Evolutionary conservation across 2,888 invertebrate species (phyloP), one percentile per base, ranked within the genome.

Genomic region (Drosophila birchii): DNA sequence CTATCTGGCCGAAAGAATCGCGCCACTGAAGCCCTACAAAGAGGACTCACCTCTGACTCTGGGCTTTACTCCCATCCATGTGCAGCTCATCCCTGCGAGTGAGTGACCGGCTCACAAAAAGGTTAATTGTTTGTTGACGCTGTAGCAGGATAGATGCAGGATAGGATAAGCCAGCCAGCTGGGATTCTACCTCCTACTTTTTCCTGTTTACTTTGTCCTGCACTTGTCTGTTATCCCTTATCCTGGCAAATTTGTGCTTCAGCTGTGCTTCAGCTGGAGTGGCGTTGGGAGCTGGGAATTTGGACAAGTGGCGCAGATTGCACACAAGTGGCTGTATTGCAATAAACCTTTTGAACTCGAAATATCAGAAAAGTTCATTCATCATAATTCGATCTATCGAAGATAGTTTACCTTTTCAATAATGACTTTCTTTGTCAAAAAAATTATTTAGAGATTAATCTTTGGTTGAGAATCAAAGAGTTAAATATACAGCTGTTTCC

Each of bases 191-290:
- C 53, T 43, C 14, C 18, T 20, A 3, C 14, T n/a, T 43, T 3
- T 14, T 16, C 18, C 7, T 56, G 14, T 36, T n/a, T 29, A 20
- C 29, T 32, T 51, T 18, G 11, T 16, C 12, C 60, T 68, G 78
- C 88, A 86, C 88, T 86, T 88, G 88, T 83, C 69, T 68, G 81
- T 71, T 77, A 78, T 87, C 89, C 47, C 83, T 71, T 78, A 86
- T 87, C 86, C 81, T 77, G 77, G 34, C 86, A 82, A 85, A 1
- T 79, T 85, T 85, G 62, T 67, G 74, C 75, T 78, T 54, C n/a
- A 60, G 71, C 67, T 59, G n/a, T 20, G 32, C 54, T 45, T 23
- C 26, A 3, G 32, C 41, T 38, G 39, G 43, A 36, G 36, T 45
- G 36, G 29, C 29, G n/a, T 1, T 68, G 41, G 49, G 51, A 34